Conservation (phyloP, 2,113 vertebrate genomes). For the Corvus hawaiiensis region DNA sequence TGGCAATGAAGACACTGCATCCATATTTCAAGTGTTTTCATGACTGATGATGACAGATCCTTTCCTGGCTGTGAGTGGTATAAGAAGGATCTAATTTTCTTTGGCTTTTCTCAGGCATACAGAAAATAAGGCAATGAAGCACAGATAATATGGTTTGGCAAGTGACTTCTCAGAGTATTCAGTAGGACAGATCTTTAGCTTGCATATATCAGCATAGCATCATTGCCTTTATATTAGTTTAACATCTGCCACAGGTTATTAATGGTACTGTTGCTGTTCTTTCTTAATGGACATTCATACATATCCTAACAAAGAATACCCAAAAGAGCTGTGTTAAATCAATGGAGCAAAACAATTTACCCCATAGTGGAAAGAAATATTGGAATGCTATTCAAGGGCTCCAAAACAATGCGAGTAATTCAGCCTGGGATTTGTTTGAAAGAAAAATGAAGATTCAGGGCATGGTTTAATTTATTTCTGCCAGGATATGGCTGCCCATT, state of each 20-base stretch:
- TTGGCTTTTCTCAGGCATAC: not conserved
- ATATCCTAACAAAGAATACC: not conserved
- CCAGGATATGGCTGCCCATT: not conserved
- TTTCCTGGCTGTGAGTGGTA: not conserved
- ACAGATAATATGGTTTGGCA: not conserved
- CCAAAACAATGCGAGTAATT: not conserved
- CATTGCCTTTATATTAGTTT: not conserved
- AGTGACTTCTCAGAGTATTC: not conserved
- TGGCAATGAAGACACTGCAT: not conserved
- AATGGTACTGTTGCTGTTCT: not conserved
- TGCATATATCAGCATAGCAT: not conserved
- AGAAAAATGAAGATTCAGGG: not conserved
- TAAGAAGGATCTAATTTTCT: not conserved
- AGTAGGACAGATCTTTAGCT: not conserved
- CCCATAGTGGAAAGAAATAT: not conserved
- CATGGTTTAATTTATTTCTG: not conserved
- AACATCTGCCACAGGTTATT: not conserved
- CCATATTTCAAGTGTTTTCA: not conserved
- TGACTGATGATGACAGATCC: not conserved
- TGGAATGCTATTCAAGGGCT: not conserved
- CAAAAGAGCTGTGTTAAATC: not conserved
- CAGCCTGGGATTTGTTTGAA: not conserved
- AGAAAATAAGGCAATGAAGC: not conserved
- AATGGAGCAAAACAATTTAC: not conserved
- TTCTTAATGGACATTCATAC: not conserved